phyloP scores from a whole-genome alignment of 1,140 invertebrate genomes.

The Parasteatoda tepidariorum region DNA sequence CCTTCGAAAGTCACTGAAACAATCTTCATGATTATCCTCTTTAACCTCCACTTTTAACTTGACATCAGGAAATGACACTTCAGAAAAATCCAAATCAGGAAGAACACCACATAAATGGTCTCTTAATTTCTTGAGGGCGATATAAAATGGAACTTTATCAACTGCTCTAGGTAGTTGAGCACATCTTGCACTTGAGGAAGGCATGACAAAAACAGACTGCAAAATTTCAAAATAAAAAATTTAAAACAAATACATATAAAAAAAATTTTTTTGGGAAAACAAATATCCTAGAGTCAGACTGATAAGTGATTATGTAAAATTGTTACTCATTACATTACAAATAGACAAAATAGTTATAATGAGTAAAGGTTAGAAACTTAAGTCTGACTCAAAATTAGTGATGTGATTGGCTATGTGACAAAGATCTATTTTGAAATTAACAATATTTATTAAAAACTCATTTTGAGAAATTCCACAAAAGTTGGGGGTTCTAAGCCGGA shows the following conservation, averaged over 20 bases:
- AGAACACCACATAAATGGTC: constrained; percentile 95
- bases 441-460: too few relatives aligned
- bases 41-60: constrained; percentile 59
- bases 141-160: constrained; percentile 97
- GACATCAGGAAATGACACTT: constrained; percentile 83
- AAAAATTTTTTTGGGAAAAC: too few relatives aligned
- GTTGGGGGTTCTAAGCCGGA: too few relatives aligned
- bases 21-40: constrained; percentile 54
- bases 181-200: constrained; percentile 95
- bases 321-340: too few relatives aligned
- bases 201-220: constrained; percentile 98
- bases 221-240: constrained; percentile 63
- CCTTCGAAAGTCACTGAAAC: constrained; percentile 34
- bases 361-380: too few relatives aligned
- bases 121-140: constrained; percentile 91
- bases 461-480: too few relatives aligned
- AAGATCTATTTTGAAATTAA: too few relatives aligned
- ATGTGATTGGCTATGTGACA: too few relatives aligned
- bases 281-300: background rate
- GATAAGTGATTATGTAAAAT: background rate
- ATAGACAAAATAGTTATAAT: too few relatives aligned
- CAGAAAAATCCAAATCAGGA: constrained; percentile 86
- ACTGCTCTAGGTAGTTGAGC: constrained; percentile 93
- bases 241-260: background rate
- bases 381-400: too few relatives aligned